Base-by-base conservation (phyloP, 2,113 vertebrate genomes). In the Colossoma macropomum region DNA sequence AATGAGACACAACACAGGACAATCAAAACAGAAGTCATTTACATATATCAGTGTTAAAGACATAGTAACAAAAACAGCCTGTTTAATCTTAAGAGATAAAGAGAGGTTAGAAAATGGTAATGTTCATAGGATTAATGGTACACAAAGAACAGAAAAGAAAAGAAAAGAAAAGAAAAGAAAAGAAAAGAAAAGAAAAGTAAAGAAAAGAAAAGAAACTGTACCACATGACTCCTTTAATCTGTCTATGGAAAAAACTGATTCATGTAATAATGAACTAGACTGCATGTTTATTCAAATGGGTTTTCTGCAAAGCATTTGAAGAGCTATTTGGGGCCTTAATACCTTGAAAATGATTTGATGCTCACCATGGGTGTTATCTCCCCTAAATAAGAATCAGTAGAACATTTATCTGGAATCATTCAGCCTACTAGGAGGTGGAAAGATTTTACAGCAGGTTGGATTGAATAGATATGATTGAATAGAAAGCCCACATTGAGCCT, bases 381-480 rank as follows among this genome's bases (percentile, higher is more conserved):
- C 48, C 8, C 16, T 28, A 66, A 41, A 75, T 28, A 69, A 48
- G n/a, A 69, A 54, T 32, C 27, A 85, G 48, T 70, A 6, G 66
- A 83, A 60, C 59, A 34, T 77, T 83, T 77, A 75, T 69, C 38
- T 34, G 2, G 27, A 69, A 72, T 25, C 65, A 76, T 82, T 82
- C 63, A 77, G 19, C 45, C 48, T 45, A 27, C 38, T 41, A 45
- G 41, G 41, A 45, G 41, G 41, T 45, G 41, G 41, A 11, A 45
- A 48, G 28, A 76, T 76, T 75, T 56, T 75, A 76, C 63, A 59
- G 72, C 34, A 4, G 45, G 41, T 75, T 76, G 45, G 72, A 82
- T 68, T 82, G 52, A 70, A 82, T 30, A 77, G 32, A 59, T 59
- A 59, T 59, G 23, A 23, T 59, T n/a, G 56, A 59, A 59, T n/a